Evolutionary conservation across 2,888 invertebrate species (phyloP).

Genomic region (Sesia apiformis): DNA sequence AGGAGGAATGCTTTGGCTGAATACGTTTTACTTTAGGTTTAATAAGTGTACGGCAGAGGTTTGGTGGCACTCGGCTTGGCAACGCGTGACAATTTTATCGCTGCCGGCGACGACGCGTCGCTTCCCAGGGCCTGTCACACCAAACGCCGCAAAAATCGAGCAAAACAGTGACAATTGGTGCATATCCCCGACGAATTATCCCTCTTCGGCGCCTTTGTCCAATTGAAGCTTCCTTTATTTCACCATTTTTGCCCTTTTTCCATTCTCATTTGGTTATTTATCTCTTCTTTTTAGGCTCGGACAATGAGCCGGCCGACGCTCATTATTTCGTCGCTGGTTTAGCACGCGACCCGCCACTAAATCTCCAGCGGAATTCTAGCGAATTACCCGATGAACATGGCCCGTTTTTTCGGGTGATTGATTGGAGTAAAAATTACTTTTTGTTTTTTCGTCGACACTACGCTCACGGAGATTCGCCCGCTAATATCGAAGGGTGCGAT

Average conservation of each 20-base stretch:
- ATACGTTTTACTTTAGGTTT: neutral
- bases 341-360: slow-evolving; percentile 64
- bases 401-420: slow-evolving; percentile 67
- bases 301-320: slow-evolving; percentile 44
- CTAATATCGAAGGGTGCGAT: neutral
- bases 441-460: slow-evolving; percentile 35
- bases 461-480: neutral
- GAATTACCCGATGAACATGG: slow-evolving; percentile 63
- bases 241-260: slow-evolving; percentile 70
- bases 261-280: slow-evolving; percentile 74
- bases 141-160: slow-evolving; percentile 42
- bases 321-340: slow-evolving; percentile 62
- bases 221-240: slow-evolving; percentile 69
- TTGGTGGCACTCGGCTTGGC: neutral
- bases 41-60: neutral
- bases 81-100: slow-evolving; percentile 54
- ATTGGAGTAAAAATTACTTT: slow-evolving; percentile 69
- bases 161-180: slow-evolving; percentile 72
- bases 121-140: slow-evolving; percentile 43
- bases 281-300: slow-evolving; percentile 60
- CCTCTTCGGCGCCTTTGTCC: slow-evolving; percentile 70
- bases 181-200: slow-evolving; percentile 72
- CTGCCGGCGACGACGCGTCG: slow-evolving; percentile 24
- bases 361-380: slow-evolving; percentile 69
- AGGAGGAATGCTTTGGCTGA: too few species aligned